Percentiles rank a stretch among this genome's conserved stretches.
phyloP scores from a whole-genome alignment of 2,797 vertebrate genomes.

The Sandelia bainsii region DNA sequence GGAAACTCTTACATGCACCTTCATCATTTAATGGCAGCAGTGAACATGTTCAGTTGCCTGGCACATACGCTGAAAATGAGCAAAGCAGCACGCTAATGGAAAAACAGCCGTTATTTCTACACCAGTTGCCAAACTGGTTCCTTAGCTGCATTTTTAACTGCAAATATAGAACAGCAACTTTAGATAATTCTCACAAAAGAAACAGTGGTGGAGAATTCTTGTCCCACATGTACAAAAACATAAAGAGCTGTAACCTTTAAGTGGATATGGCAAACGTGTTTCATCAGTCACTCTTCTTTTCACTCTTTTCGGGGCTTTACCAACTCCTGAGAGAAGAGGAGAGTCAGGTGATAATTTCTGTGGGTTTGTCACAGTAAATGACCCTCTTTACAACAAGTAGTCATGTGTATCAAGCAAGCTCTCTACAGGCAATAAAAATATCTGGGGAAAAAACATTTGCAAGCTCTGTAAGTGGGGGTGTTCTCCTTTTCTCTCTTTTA shows the following conservation, averaged over 20 bases:
- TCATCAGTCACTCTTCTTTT: too few relatives aligned
- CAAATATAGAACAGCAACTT: slow-evolving; percentile 45
- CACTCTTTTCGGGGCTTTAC: too few relatives aligned
- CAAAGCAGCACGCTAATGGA: slow-evolving; percentile 57
- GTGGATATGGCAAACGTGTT: too few relatives aligned
- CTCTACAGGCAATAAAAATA: too few relatives aligned
- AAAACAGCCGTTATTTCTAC: slow-evolving; percentile 50
- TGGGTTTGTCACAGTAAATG: too few relatives aligned
- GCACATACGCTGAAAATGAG: slow-evolving; percentile 69
- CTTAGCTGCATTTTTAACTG: slow-evolving; percentile 46
- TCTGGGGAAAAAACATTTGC: too few relatives aligned
- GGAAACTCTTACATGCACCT: slow-evolving; percentile 79
- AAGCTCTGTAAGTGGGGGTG: too few relatives aligned
- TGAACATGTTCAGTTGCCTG: slow-evolving; percentile 68
- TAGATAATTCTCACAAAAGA: slow-evolving; percentile 41
- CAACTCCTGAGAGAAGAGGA: too few relatives aligned
- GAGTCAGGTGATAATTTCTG: too few relatives aligned
- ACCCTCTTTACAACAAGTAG: neutral
- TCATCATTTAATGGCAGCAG: slow-evolving; percentile 73
- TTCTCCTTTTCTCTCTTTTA: too few relatives aligned
- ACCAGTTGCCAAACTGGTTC: slow-evolving; percentile 53
- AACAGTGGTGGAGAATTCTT: neutral
- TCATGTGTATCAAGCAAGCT: too few relatives aligned
- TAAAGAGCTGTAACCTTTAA: neutral
- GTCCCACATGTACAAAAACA: neutral